phyloP scores from a whole-genome alignment of 2,888 invertebrate genomes.

The Eupithecia pulchellata region DNA sequence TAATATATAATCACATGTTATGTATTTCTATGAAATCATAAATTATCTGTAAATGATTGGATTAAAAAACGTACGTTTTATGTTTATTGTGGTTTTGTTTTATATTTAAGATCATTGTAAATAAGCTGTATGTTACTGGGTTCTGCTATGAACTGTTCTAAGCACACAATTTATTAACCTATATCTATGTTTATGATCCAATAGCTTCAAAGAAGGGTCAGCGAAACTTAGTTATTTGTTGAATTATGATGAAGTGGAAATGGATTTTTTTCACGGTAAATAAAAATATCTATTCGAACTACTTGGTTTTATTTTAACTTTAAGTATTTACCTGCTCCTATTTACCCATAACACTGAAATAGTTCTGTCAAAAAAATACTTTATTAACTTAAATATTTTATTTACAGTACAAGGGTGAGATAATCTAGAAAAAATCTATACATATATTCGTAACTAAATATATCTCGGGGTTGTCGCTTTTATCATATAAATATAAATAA shows the following conservation, averaged over 20 bases:
- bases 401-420: neutral
- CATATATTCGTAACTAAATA: neutral
- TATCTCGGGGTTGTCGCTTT: neutral
- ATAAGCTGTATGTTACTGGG: neutral
- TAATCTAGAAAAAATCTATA: neutral
- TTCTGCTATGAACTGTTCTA: conserved; percentile 7
- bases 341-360: conserved; percentile 9
- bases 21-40: conserved; percentile 5
- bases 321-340: conserved; percentile 51
- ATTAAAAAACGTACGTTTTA: neutral
- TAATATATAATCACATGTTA: conserved; percentile 38
- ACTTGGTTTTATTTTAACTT: conserved; percentile 59
- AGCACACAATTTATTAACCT: neutral
- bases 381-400: neutral
- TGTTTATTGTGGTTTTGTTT: neutral
- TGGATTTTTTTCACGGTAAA: conserved; percentile 71
- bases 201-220: conserved; percentile 27
- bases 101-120: neutral
- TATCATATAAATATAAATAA: too few species aligned
- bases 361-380: neutral
- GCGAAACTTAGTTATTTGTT: conserved; percentile 43
- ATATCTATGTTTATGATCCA: neutral
- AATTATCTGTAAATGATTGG: neutral
- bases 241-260: conserved; percentile 67
- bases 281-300: conserved; percentile 71